A percentile compares a stretch with the other conserved stretches of the same genome.
Conservation (phyloP, 2,113 vertebrate species). For the Phainopepla nitens region DNA sequence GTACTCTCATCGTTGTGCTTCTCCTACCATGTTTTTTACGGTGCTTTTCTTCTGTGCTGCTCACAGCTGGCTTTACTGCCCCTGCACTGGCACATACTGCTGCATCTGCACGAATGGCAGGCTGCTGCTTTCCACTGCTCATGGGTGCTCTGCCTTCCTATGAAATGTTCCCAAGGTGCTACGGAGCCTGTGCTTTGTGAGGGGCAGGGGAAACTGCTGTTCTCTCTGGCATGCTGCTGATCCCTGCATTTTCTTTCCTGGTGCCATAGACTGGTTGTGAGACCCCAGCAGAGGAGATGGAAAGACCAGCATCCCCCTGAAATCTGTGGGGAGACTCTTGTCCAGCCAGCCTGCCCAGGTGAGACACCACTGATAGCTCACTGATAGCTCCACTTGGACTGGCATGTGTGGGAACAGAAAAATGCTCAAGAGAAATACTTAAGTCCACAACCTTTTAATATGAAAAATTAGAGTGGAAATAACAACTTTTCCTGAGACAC, state of each 20-base stretch:
- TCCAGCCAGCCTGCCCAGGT: neutral
- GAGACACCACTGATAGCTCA: neutral
- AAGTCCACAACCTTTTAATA: neutral
- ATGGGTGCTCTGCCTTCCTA: neutral
- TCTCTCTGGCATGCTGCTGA: neutral
- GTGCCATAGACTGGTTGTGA: neutral
- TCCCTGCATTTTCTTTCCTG: neutral
- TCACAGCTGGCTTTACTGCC: neutral
- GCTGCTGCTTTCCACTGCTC: neutral
- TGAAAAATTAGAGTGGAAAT: neutral
- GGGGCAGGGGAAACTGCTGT: neutral
- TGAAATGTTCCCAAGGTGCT: fast-evolving
- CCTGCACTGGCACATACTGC: neutral
- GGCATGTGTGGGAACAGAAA: neutral
- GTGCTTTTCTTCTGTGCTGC: neutral
- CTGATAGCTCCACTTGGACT: neutral
- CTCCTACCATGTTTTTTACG: fast-evolving
- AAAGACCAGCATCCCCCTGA: neutral
- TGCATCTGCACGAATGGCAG: neutral
- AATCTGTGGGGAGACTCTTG: neutral
- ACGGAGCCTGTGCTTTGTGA: fast-evolving
- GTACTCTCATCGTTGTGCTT: neutral
- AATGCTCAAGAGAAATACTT: neutral
- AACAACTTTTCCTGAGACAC: neutral
- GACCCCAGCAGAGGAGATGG: neutral